Evolutionary conservation across 2,888 invertebrate species (phyloP), one percentile per base, ranked within the genome.

Genomic region (Strigamia transsilvanica): DNA sequence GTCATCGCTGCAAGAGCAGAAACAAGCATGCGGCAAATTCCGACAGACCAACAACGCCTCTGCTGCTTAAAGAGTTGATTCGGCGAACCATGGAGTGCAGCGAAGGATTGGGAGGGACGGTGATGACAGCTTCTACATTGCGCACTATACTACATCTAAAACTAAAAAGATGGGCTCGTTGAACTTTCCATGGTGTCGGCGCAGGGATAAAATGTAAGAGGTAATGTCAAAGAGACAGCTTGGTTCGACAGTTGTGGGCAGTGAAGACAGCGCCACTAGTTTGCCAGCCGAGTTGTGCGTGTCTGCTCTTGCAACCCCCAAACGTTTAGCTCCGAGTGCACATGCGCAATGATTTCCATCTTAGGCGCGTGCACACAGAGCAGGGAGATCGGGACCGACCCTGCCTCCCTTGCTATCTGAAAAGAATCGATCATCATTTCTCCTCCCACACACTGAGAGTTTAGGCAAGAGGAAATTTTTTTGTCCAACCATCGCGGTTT

Each of bases 271-370:
- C 73, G 73, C 73, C 73, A 73, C 73, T 32, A 73, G 73, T 73
- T 73, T 73, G 73, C 73, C 73, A 73, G 73, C n/a, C 56, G 27
- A 13, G 73, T 23, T 61, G 27, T 73, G 73, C 27, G 73, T 27
- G 32, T 73, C 73, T 73, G 73, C 73, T 73, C 32, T 73, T 32
- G 32, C 73, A 32, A 73, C 73, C 73, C 73, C 73, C 73, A 27
- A 73, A 73, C 73, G 73, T 73, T 73, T 73, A 27, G 18, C 18
- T 73, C 13, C 73, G 73, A 73, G 27, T 73, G 73, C 73, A 73
- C 73, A 73, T 73, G 73, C 73, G 73, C 73, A 73, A 73, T 73
- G 73, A 73, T 73, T 73, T 73, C 73, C 73, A 73, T 73, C 73
- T 73, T 73, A 73, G 73, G 73, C 73, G 73, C 73, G 73, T 73